These are phyloP conservation scores for Baronia brevicornis DNA, from an alignment of 2,888 invertebrate genomes.

Conservation along the genomic window DNA sequence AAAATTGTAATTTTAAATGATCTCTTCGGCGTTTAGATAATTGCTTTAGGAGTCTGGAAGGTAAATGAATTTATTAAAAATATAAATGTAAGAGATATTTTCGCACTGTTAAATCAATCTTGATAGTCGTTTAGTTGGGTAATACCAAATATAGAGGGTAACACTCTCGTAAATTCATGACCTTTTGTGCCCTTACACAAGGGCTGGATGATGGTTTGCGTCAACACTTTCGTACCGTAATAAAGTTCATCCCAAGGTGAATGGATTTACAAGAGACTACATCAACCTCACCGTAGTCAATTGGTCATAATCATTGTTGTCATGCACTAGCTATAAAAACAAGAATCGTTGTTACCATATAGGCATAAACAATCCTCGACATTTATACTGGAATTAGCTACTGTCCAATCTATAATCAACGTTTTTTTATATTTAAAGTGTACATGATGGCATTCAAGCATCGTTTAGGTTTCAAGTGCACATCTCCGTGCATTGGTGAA, in stretches of 20 bases:
- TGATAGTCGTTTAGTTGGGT: slow-evolving; percentile 39
- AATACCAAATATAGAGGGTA: slow-evolving; percentile 27
- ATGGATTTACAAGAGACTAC: slow-evolving; percentile 28
- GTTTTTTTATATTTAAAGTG: neutral
- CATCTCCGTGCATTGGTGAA: too few species aligned
- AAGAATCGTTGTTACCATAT: slow-evolving; percentile 64
- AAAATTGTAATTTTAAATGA: slow-evolving; percentile 74
- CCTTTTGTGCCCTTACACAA: slow-evolving; percentile 1
- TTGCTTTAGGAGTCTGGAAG: slow-evolving; percentile 74
- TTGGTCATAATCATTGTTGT: slow-evolving; percentile 47
- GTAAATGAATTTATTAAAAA: slow-evolving; percentile 70
- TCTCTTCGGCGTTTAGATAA: slow-evolving; percentile 70
- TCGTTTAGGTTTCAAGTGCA: too few species aligned
- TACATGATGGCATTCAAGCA: too few species aligned
- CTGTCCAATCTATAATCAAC: neutral
- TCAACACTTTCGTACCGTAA: too few species aligned
- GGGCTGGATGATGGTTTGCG: neutral
- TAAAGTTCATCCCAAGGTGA: neutral
- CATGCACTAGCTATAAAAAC: slow-evolving; percentile 34
- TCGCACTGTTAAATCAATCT: slow-evolving; percentile 69
- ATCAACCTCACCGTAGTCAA: slow-evolving; percentile 41
- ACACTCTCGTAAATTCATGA: slow-evolving; percentile 17
- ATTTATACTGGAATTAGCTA: slow-evolving; percentile 2
- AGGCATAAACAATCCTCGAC: slow-evolving; percentile 25
- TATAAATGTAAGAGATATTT: slow-evolving; percentile 69